Evolutionary conservation across 2,797 vertebrate genomes (phyloP).

Genomic region (Diglossa cyanea): DNA sequence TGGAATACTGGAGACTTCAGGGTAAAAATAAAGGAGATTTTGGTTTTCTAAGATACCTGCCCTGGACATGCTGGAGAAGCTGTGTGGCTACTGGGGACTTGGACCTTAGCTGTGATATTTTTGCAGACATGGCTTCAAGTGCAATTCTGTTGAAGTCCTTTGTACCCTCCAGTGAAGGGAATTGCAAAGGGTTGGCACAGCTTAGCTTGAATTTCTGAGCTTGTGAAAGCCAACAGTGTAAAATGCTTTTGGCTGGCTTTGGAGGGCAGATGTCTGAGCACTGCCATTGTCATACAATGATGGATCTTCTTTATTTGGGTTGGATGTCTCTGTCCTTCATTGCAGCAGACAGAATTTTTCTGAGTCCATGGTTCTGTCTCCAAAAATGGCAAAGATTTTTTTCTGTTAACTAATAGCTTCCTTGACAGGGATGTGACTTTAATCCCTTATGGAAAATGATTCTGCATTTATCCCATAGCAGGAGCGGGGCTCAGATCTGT

Average conservation of each 20-base stretch:
- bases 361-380: background rate
- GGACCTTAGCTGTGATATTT: background rate
- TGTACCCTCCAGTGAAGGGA: background rate
- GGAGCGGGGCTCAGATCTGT: background rate
- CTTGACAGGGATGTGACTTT: background rate
- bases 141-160: background rate
- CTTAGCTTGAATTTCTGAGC: background rate
- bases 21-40: background rate
- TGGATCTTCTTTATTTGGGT: background rate
- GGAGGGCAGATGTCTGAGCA: conserved; percentile 10
- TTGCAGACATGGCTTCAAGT: background rate
- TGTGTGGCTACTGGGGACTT: background rate
- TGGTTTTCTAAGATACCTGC: background rate
- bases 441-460: background rate
- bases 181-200: background rate
- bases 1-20: background rate
- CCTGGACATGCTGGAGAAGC: background rate
- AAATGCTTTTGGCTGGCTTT: conserved; percentile 29
- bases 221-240: background rate
- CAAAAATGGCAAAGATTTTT: background rate
- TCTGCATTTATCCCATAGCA: background rate
- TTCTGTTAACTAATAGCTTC: background rate
- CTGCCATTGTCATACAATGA: background rate
- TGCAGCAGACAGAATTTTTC: background rate
- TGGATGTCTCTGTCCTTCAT: background rate